Evolutionary conservation across 1,140 invertebrate species (phyloP).

Genomic region (Tetragonula clypearis): DNA sequence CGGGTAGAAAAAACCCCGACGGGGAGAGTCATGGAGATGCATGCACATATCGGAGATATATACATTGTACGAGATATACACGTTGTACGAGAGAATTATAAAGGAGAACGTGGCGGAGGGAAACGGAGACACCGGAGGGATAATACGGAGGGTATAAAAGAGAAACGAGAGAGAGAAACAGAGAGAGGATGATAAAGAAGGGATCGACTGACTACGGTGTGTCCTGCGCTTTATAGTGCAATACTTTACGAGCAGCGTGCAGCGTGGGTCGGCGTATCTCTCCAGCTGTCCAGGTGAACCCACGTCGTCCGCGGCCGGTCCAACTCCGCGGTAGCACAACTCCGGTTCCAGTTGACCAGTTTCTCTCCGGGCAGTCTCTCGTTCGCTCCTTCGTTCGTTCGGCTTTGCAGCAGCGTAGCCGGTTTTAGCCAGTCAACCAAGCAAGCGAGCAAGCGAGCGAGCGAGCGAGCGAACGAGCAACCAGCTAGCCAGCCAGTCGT

Average conservation of each 20-base stretch:
- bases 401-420: constrained; percentile 39
- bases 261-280: constrained; percentile 77
- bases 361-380: constrained; percentile 61
- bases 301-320: constrained; percentile 64
- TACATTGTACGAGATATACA: not conserved
- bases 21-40: not conserved
- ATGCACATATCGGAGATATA: not conserved
- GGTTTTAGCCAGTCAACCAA: constrained; percentile 48
- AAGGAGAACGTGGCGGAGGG: constrained; percentile 7
- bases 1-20: not conserved
- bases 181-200: constrained; percentile 23
- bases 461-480: not conserved
- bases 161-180: constrained; percentile 8
- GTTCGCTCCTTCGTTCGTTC: constrained; percentile 12
- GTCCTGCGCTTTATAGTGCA: constrained; percentile 76
- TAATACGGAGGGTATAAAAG: not conserved
- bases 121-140: constrained; percentile 19
- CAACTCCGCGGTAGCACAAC: constrained; percentile 67
- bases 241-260: constrained; percentile 71
- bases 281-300: constrained; percentile 65
- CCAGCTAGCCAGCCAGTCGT: constrained; percentile 55
- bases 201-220: constrained; percentile 62
- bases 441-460: not conserved
- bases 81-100: not conserved
- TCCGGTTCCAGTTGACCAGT: constrained; percentile 75